Evolutionary conservation across 2,113 vertebrate genomes (phyloP).

Genomic region (Acinonyx jubatus): DNA sequence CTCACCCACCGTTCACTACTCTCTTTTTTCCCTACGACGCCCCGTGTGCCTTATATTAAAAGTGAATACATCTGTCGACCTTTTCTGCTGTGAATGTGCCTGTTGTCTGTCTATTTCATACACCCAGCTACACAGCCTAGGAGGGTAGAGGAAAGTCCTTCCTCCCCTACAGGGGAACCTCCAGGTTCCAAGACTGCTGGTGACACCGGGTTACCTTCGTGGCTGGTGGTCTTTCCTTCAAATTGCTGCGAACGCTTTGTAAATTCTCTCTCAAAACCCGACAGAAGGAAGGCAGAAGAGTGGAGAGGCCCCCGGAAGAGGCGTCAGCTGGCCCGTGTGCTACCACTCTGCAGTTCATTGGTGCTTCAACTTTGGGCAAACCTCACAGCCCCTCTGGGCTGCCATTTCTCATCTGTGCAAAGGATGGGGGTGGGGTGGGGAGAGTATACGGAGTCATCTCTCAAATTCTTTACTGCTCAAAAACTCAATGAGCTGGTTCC

Average conservation of each 20-base stretch:
- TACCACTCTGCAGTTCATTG: neutral
- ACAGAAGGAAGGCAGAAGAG: neutral
- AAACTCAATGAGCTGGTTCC: neutral
- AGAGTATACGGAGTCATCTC: fast-evolving
- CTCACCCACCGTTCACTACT: neutral
- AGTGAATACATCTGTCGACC: neutral
- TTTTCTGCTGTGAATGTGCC: neutral
- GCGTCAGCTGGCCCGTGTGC: neutral
- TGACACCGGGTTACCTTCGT: neutral
- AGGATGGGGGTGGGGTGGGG: fast-evolving
- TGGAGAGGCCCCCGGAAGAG: neutral
- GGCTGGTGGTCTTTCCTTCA: neutral
- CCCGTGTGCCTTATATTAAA: neutral
- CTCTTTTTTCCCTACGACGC: neutral
- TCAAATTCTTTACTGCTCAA: neutral
- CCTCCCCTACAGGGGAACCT: neutral
- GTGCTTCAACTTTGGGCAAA: neutral
- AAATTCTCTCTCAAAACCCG: neutral
- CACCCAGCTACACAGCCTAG: neutral
- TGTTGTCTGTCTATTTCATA: neutral
- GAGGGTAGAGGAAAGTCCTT: neutral
- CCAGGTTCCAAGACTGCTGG: neutral
- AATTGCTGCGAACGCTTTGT: neutral
- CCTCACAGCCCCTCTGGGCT: neutral
- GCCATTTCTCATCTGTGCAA: neutral